Conservation (phyloP, 1,140 invertebrate genomes). For the Drosophila elegans region DNA sequence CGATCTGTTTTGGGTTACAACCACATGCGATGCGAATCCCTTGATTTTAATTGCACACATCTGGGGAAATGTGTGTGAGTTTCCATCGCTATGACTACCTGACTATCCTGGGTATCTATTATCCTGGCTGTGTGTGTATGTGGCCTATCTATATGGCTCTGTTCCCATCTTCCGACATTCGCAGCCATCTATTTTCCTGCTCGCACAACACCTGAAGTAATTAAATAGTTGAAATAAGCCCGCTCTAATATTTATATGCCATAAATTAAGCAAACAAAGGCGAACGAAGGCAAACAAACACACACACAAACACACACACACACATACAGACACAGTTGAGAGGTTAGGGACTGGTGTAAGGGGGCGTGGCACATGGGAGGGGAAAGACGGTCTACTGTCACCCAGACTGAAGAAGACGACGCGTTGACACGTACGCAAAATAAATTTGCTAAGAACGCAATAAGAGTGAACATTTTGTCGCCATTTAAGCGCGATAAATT, state of each 20-base stretch:
- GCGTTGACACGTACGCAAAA: constrained; percentile 81
- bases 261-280: constrained; percentile 78
- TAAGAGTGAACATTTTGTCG: constrained; percentile 80
- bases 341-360: not conserved
- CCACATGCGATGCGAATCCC: not conserved
- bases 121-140: constrained; percentile 5
- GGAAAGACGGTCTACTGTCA: constrained; percentile 19
- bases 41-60: constrained; percentile 3
- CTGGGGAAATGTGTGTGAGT: no score
- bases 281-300: constrained; percentile 27
- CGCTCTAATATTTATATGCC: constrained; percentile 78
- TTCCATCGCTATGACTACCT: constrained; percentile 1
- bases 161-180: not conserved
- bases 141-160: constrained; percentile 21
- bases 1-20: not conserved
- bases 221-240: constrained; percentile 80
- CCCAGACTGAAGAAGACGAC: constrained; percentile 45
- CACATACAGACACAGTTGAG: not conserved
- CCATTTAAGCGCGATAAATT: constrained; percentile 81
- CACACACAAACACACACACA: constrained; percentile 8
- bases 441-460: constrained; percentile 82
- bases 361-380: not conserved
- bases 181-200: constrained; percentile 2
- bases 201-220: constrained; percentile 73
- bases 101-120: not conserved